These are phyloP conservation scores for Paradoxurus hermaphroditus DNA, from an alignment of 2,113 vertebrate species.

Conservation along the genomic window DNA sequence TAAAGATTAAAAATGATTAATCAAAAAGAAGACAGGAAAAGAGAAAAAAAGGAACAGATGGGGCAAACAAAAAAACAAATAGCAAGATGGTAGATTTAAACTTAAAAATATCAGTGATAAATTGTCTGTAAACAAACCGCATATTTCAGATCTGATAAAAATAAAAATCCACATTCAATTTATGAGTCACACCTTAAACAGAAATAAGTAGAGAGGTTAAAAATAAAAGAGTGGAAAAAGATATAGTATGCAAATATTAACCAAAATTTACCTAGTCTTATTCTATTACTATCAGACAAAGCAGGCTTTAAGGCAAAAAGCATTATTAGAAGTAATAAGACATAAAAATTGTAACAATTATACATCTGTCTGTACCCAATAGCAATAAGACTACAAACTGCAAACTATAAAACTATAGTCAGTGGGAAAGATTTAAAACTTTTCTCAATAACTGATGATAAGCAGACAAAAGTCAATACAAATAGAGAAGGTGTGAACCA, in stretches of 20 bases:
- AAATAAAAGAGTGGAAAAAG: neutral
- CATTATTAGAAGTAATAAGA: neutral
- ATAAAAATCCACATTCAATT: conserved; percentile 25
- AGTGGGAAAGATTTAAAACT: neutral
- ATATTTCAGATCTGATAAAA: conserved; percentile 34
- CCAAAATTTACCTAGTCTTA: neutral
- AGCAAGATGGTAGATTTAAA: neutral
- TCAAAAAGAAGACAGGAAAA: neutral
- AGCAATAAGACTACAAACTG: neutral
- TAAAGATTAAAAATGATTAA: neutral
- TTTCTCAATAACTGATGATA: neutral
- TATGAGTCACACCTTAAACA: neutral
- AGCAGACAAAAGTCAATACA: neutral
- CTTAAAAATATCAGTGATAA: conserved; percentile 27
- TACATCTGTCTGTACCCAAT: neutral
- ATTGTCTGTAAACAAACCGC: neutral
- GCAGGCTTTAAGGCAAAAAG: neutral
- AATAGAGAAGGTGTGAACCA: neutral
- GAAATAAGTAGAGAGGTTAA: neutral
- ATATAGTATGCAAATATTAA: neutral
- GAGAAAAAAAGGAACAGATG: neutral
- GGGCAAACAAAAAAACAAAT: neutral
- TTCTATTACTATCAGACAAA: neutral
- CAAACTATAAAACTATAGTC: neutral
- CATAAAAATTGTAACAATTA: neutral